Base-by-base conservation (phyloP, 2,888 invertebrate genomes). In the Eristalis arbustorum region DNA sequence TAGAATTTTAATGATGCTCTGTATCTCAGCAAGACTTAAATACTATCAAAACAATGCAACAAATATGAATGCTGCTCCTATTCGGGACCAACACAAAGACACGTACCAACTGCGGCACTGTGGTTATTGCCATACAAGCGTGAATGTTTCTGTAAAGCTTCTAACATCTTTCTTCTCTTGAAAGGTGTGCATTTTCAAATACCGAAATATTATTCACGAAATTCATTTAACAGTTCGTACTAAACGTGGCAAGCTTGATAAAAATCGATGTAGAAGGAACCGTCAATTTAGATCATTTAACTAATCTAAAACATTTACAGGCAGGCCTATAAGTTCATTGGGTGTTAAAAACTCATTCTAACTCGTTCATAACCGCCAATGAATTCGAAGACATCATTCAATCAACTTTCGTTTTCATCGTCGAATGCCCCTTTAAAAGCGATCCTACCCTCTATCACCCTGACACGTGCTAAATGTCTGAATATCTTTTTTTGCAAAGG, bases 341-440 rank as follows among this genome's bases (percentile, higher is more conserved):
- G 6, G 4, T 49, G 18, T 3, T 18, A 18, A 14, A 4, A 42
- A 42, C 37, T 37, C 13, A 37, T 13, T 13, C 2, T 11, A 37
- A n/a, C 42, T n/a, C 14, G 42, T 42, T n/a, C 18, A 49, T 18
- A 42, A 42, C n/a, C 42, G 4, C 31, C 8, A 42, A n/a, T 4
- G 5, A 42, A n/a, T 42, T 14, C n/a, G n/a, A n/a, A 5, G n/a
- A 5, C 42, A 42, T 49, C n/a, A 49, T 1, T 18, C 18, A 62
- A 68, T 31, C 14, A 62, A 68, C 68, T 76, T 76, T 76, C 76
- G 40, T 67, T 76, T 68, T 76, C 49, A 18, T 18, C 49, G 18
- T 49, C 49, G 18, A 49, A 49, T 49, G 13, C n/a, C 14, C 6
- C 13, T n/a, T 14, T 18, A 18, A 18, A 49, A 18, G 6, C 18